A percentile compares a stretch with the other conserved stretches of the same genome.
Conservation (phyloP, 2,888 invertebrate species). For the Volucella zonaria region DNA sequence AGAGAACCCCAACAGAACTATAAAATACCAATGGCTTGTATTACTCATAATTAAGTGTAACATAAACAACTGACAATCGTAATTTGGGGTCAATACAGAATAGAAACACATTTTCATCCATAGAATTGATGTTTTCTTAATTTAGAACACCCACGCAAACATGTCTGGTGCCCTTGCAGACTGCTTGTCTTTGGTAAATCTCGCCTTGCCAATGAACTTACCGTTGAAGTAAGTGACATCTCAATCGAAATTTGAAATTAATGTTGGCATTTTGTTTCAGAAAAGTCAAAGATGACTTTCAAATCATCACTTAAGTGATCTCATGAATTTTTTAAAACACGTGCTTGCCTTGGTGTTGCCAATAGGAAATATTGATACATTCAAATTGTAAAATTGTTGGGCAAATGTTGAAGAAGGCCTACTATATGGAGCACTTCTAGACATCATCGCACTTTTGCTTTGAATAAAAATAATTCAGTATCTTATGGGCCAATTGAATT, state of each 20-base stretch:
- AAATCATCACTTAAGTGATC: constrained; percentile 20
- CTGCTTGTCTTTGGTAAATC: constrained; percentile 6
- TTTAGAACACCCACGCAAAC: neutral
- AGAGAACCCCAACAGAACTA: no score
- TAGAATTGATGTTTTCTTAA: neutral
- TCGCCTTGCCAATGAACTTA: neutral
- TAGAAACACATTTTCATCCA: neutral
- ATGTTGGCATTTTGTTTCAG: neutral
- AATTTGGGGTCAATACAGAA: neutral
- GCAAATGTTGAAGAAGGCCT: no score
- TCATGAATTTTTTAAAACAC: constrained; percentile 18
- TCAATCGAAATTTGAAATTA: neutral
- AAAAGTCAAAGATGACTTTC: constrained; percentile 1
- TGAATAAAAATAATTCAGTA: no score
- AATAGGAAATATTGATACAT: no score
- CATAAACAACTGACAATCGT: neutral
- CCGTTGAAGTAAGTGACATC: neutral
- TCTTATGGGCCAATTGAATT: no score
- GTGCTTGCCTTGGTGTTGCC: neutral
- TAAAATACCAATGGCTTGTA: no score
- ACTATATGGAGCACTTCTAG: no score
- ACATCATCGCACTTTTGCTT: no score
- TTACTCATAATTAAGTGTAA: no score
- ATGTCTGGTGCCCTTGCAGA: constrained; percentile 11
- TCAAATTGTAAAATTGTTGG: no score